Base-by-base conservation (phyloP, 2,797 vertebrate genomes). In the Momotus momota region DNA sequence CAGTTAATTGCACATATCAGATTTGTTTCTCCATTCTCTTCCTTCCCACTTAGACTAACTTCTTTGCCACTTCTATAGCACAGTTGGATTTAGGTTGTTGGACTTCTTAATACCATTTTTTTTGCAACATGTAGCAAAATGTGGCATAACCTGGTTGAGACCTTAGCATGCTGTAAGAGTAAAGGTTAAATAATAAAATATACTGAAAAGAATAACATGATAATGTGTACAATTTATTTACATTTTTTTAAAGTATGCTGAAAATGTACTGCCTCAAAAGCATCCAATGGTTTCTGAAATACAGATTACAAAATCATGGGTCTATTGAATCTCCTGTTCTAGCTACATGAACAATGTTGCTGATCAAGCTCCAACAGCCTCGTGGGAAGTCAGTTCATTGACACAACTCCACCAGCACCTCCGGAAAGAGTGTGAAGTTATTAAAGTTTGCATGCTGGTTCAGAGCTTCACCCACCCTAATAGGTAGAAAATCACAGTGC, bases 281-380 rank as follows among this genome's bases (percentile, higher is more conserved):
- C 41, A 69, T 54, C 11, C 1, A 0, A 6, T 67, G 45, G 33
- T 45, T 92, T 83, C 74, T 89, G 65, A 93, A 91, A 79, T 20
- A 83, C 20, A 64, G 70, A 86, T 88, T 77, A 72, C 35, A 81
- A 92, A 92, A 82, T 48, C 73, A 46, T 22, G 9, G 41, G 13
- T 81, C 48, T 85, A 26, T 51, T 0, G 0, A 41, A 81, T 62
- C 57, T 87, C 49, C 46, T 20, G 1, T 65, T 88, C 43, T 55
- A 80, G 40, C 29, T 81, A 52, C 6, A 19, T 51, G 72, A 94
- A 75, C 38, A 83, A 72, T 40, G 67, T 9, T 48, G 57, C 31
- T 93, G 65, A 88, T 52, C 72, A 85, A 93, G 52, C 16, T 92
- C 84, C 65, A 91, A 17, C 57, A 95, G 54, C 86, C 49, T 82